A percentile compares a stretch with the other conserved stretches of the same genome.
Evolutionary conservation across 2,113 vertebrate species (phyloP).

Genomic region (Halichoerus grypus): DNA sequence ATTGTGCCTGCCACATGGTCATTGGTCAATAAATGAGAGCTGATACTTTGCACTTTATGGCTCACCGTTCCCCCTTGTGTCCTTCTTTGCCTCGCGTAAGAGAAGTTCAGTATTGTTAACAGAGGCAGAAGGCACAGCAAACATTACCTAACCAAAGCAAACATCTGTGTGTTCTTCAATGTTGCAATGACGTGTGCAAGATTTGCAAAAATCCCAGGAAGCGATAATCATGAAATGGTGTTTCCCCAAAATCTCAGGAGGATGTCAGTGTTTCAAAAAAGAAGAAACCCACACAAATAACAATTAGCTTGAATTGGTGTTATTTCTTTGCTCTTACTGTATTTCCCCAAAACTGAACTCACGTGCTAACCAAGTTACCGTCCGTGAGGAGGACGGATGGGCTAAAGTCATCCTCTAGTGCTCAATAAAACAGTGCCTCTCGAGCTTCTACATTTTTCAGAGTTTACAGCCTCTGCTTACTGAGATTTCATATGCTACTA

Average conservation of each 20-base stretch:
- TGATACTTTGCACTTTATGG: background rate
- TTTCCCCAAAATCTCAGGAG: background rate
- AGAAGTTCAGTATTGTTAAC: background rate
- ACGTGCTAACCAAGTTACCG: background rate
- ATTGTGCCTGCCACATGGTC: background rate
- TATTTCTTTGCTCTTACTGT: background rate
- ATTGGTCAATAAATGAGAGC: background rate
- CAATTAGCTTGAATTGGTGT: background rate
- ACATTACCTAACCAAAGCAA: conserved; percentile 31
- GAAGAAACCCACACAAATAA: background rate
- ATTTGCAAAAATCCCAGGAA: background rate
- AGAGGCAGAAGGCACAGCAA: background rate
- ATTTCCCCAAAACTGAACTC: conserved; percentile 42
- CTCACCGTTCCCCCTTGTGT: background rate
- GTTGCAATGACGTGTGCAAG: background rate
- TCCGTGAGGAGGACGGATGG: background rate
- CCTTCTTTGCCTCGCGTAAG: background rate
- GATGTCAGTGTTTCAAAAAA: background rate
- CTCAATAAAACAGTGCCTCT: background rate
- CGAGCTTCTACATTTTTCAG: background rate
- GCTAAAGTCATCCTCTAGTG: background rate
- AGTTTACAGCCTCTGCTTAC: background rate
- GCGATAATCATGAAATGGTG: background rate
- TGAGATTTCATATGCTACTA: background rate
- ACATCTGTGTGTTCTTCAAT: conserved; percentile 20